Conservation (phyloP, 2,113 vertebrate species). For the Urocitellus parryii region DNA sequence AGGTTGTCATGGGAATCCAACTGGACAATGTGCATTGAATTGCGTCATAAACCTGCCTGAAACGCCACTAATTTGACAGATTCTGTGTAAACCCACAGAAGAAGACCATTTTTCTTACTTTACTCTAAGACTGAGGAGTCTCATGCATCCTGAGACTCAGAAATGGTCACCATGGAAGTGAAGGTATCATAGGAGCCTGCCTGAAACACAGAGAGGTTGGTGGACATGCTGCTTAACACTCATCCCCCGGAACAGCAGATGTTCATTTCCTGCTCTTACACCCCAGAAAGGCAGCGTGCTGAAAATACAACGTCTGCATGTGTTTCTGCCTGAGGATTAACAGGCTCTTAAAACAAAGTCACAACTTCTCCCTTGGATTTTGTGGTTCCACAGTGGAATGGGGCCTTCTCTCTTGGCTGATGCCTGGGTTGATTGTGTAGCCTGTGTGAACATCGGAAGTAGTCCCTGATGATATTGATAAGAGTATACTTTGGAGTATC, state of each 20-base stretch:
- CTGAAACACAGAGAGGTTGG: too few species aligned
- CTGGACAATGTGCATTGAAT: fast-evolving
- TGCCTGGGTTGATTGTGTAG: not conserved
- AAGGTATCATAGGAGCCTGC: fast-evolving
- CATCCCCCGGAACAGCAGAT: not conserved
- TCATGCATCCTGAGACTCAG: not conserved
- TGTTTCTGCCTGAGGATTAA: not conserved
- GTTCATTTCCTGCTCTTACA: not conserved
- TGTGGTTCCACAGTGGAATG: not conserved
- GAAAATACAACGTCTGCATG: not conserved
- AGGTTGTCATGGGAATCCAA: not conserved
- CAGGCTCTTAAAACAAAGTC: not conserved
- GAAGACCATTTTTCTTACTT: not conserved
- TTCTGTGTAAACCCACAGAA: not conserved
- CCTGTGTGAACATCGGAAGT: not conserved
- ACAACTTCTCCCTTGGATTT: not conserved
- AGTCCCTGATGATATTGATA: not conserved
- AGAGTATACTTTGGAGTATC: not conserved
- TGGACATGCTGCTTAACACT: fast-evolving
- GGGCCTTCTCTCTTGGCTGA: not conserved
- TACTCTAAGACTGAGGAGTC: too few species aligned
- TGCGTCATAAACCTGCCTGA: not conserved
- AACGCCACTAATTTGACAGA: not conserved
- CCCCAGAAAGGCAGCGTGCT: not conserved
- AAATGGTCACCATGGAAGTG: fast-evolving